Evolutionary conservation across 1,140 invertebrate genomes (phyloP).

Genomic region (Lepidotrigona ventralis): DNA sequence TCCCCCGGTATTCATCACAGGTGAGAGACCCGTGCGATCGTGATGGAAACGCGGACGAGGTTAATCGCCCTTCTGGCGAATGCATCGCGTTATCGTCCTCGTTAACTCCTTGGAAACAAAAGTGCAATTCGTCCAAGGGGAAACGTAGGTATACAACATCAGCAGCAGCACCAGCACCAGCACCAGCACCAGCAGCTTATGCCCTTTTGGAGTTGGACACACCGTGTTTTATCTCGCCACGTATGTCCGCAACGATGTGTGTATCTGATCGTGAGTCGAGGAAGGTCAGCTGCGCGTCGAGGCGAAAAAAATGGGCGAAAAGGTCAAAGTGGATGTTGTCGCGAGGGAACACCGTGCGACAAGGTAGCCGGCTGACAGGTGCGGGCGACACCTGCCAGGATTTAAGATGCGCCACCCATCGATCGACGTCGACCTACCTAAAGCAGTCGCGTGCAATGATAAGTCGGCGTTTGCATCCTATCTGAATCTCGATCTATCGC

Average conservation of each 20-base stretch:
- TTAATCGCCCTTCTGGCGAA: slow-evolving; percentile 5
- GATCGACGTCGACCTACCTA: slow-evolving; percentile 39
- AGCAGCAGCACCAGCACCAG: no score
- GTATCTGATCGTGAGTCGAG: slow-evolving; percentile 42
- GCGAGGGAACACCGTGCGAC: slow-evolving; percentile 3
- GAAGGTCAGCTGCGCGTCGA: slow-evolving; percentile 46
- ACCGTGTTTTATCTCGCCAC: slow-evolving; percentile 2
- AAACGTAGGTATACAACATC: slow-evolving; percentile 4
- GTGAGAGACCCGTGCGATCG: not conserved
- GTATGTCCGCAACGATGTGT: not conserved
- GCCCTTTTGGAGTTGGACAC: not conserved
- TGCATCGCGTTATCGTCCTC: slow-evolving; percentile 2
- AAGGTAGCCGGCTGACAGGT: slow-evolving; percentile 59
- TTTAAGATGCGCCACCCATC: slow-evolving; percentile 57
- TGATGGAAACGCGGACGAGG: slow-evolving; percentile 17
- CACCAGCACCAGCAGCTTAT: not conserved
- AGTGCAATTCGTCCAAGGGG: slow-evolving; percentile 10
- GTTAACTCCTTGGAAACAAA: slow-evolving; percentile 6
- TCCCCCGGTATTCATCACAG: not conserved
- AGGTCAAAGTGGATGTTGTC: slow-evolving; percentile 52
- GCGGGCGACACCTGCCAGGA: slow-evolving; percentile 68
- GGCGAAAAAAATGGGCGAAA: slow-evolving; percentile 23
- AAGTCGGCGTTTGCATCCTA: not conserved
- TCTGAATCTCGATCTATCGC: not conserved
- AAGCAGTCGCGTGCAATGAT: slow-evolving; percentile 28